phyloP scores from a whole-genome alignment of 2,797 vertebrate genomes.

The Mergus octosetaceus region DNA sequence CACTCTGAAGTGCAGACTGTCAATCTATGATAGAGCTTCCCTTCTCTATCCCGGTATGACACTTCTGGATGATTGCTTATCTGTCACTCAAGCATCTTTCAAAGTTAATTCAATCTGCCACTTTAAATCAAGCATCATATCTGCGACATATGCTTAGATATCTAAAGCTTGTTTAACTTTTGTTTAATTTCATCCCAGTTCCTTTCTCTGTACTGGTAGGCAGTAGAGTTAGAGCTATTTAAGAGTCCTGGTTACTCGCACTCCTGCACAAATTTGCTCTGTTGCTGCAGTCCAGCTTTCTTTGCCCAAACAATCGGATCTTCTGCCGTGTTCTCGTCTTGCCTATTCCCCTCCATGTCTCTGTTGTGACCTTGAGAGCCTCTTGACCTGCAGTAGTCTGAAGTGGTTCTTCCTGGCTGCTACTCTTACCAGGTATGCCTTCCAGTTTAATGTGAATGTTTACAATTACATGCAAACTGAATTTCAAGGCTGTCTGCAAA shows the following conservation, averaged over 20 bases:
- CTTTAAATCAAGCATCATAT: not conserved
- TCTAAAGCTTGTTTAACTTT: too few relatives aligned
- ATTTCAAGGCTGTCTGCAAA: not conserved
- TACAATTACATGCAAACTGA: not conserved
- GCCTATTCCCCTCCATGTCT: not conserved
- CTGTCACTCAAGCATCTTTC: not conserved
- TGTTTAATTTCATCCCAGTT: not conserved
- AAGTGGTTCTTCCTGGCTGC: not conserved
- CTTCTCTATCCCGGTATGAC: not conserved
- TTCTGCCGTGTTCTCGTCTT: not conserved
- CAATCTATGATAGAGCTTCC: accelerated
- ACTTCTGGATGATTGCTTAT: accelerated
- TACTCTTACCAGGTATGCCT: not conserved
- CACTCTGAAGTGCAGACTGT: not conserved
- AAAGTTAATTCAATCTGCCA: not conserved
- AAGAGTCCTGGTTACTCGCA: not conserved
- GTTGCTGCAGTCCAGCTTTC: not conserved
- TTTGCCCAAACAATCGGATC: not conserved
- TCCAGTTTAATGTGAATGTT: not conserved
- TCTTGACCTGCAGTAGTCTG: not conserved
- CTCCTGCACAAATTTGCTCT: not conserved
- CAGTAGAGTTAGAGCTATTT: not conserved
- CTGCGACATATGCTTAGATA: not conserved
- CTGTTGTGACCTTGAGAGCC: not conserved
- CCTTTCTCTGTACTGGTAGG: not conserved